A percentile compares a stretch with the other conserved stretches of the same genome.
These are phyloP conservation scores for Pocillopora verrucosa DNA, from an alignment of 64 coral and sea anemone genomes.

Conservation along the genomic window DNA sequence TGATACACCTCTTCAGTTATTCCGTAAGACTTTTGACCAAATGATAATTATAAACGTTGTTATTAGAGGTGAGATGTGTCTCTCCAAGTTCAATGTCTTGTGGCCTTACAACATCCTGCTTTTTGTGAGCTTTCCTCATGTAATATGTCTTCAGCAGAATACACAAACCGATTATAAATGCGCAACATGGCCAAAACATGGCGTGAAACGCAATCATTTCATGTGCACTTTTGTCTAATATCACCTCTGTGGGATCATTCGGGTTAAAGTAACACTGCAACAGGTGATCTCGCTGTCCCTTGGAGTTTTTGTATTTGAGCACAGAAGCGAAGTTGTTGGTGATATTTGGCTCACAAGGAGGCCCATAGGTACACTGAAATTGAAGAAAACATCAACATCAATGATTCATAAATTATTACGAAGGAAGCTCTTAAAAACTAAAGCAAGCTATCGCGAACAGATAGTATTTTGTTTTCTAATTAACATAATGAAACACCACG, in stretches of 20 bases:
- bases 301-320: background rate
- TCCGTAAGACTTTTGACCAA: background rate
- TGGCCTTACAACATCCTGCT: background rate
- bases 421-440: background rate
- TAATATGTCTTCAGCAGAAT: background rate
- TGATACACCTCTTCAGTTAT: background rate
- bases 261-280: background rate
- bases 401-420: background rate
- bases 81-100: background rate
- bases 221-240: background rate
- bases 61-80: background rate
- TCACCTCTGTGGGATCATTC: background rate
- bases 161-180: background rate
- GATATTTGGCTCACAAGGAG: background rate
- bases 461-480: background rate
- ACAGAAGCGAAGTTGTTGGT: background rate
- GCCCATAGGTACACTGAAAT: constrained; percentile 15
- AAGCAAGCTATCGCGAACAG: background rate
- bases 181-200: background rate
- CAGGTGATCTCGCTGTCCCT: background rate
- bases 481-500: no score
- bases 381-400: background rate
- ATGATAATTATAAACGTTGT: background rate
- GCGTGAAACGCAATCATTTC: background rate
- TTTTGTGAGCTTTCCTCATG: background rate